Base-by-base conservation (phyloP, 2,113 vertebrate species). In the Ovis aries region DNA sequence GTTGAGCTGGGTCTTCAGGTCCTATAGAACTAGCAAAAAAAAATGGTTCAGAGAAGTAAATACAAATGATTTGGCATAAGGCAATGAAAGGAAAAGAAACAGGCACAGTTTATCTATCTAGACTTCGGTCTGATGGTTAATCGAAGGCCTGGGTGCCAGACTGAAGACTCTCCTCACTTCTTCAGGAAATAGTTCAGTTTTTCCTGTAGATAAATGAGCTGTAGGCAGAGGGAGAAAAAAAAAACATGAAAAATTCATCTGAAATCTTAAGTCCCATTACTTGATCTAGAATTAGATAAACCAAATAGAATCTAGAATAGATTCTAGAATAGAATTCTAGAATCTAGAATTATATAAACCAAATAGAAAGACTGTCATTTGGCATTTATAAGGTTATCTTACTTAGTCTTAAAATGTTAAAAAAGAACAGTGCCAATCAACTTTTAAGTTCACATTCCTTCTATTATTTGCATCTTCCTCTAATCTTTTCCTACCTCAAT, bases 131-230 rank as follows among this genome's bases (percentile, higher is more conserved):
- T 14, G 27, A 88, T 81, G 67, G 33, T 3, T 19, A 86, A 60
- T 80, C 23, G 91, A 59, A 67, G 48, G 36, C 80, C 57, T 59
- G 17, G 71, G 23, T 94, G 50, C 45, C 83, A 16, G 77, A 9
- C 15, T 59, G 60, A 94, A 80, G 83, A 77, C 27, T 85, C 80
- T 74, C 57, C 87, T 99, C 86, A 99, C 97, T 99, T 99, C 98
- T 99, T 99, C 83, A 99, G 99, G 96, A 99, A 99, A 14, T 98
- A 99, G 95, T 99, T 99, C 98, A 99, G 94, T 98, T 99, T 99
- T 97, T 99, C 99, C 98, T 99, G 99, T 67, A 99, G 99, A 16
- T 99, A 99, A 2, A 97, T 98, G 99, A 99, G 99, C 99, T 99
- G 60, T 94, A 96, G 82, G 55, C 48, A 89, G 55, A 86, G 17